phyloP scores from a whole-genome alignment of 2,113 vertebrate species.

The Cairina moschata region DNA sequence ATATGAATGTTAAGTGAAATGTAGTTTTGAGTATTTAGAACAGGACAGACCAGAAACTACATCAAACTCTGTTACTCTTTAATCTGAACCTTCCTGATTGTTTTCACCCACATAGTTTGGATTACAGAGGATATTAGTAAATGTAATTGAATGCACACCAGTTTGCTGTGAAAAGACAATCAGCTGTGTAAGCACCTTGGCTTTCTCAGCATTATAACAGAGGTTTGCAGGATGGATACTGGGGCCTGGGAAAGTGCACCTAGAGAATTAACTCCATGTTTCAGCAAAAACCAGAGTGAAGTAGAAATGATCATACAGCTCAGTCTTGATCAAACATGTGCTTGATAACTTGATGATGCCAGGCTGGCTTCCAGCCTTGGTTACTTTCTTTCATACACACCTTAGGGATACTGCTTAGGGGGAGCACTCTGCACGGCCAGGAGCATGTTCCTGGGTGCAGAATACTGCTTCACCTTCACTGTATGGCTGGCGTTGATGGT shows the following conservation, averaged over 20 bases:
- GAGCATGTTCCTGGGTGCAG: background rate
- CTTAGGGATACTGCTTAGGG: background rate
- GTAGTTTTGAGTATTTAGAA: background rate
- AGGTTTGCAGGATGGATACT: background rate
- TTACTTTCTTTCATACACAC: background rate
- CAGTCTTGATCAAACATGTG: background rate
- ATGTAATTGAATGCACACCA: constrained; percentile 37
- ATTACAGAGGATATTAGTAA: constrained; percentile 55
- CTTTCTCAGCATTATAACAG: background rate
- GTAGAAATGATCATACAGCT: background rate
- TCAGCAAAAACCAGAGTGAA: background rate
- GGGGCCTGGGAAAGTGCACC: background rate
- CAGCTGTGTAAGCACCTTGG: constrained; percentile 12
- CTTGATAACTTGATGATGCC: background rate
- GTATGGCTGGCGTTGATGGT: background rate
- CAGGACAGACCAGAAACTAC: background rate
- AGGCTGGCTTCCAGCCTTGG: background rate
- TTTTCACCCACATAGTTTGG: constrained; percentile 56
- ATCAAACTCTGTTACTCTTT: constrained; percentile 38
- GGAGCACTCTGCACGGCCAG: background rate
- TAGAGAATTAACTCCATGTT: background rate
- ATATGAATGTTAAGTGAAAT: background rate
- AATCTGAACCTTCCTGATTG: constrained; percentile 72
- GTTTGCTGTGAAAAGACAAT: constrained; percentile 39
- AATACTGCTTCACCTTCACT: background rate